Evolutionary conservation across 1,140 invertebrate genomes (phyloP), one percentile per base, ranked within the genome.

Genomic region (Dinoponera quadriceps): DNA sequence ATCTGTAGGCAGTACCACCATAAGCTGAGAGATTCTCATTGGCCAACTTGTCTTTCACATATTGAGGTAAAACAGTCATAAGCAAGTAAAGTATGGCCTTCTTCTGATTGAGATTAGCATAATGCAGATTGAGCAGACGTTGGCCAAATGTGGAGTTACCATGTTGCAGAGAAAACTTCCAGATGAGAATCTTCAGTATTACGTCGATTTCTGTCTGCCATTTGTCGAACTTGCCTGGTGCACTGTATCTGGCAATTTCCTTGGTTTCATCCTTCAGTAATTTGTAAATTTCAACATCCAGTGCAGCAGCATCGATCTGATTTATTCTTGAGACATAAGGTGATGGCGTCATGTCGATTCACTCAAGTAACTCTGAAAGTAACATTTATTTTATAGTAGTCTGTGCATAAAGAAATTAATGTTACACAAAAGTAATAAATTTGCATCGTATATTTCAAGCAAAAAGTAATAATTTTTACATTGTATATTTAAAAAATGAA

Each of bases 61-160:
- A 94, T 9, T 88, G 86, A 20, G 94, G 93, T 0, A 92, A 33
- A 11, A 91, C 83, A 7, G 73, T 90, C 2, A 93, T 55, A 9
- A 93, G 25, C n/a, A 94, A 82, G n/a, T 91, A 91, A 0, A 91
- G 83, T 4, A 93, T 4, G 0, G 93, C 90, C 74, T 94, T 94
- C 44, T 74, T 86, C 38, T 87, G 33, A 16, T 84, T 90, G 4
- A 94, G 89, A 38, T 93, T 90, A 0, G 38, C 65, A 57, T 94
- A 94, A 11, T 90, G 92, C 29, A 94, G 81, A 83, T 94, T 92
- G 1, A 94, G 72, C 1, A 94, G 74, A 25, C 91, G 90, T 55
- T 94, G 94, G 0, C 93, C 94, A 72, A 94, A 94, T 3, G 93
- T 94, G 0, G 93, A 92, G 33, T 88, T 91, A 0, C 91, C 90